phyloP scores from a whole-genome alignment of 2,888 invertebrate species.

The Zelleria hepariella region DNA sequence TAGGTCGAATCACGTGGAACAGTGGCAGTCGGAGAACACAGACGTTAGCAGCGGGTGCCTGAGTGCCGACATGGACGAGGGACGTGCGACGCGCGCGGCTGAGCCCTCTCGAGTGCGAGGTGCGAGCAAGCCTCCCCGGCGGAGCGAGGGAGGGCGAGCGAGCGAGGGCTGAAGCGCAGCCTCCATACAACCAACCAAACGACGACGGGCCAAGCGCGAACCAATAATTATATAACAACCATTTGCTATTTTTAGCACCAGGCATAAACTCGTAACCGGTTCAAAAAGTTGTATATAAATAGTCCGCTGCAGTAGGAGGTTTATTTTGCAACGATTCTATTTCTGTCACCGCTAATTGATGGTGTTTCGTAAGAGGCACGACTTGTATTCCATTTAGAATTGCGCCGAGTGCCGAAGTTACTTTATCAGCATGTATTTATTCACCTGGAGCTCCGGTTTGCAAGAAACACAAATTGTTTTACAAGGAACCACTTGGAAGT shows the following conservation, averaged over 20 bases:
- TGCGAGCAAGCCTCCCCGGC: slow-evolving; percentile 11
- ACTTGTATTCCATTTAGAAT: neutral
- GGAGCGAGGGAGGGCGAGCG: slow-evolving; percentile 8
- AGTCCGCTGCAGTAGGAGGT: slow-evolving; percentile 28
- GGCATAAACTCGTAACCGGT: slow-evolving; percentile 22
- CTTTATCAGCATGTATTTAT: neutral
- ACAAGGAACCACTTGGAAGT: neutral
- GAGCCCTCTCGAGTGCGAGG: slow-evolving; percentile 37
- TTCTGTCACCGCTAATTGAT: slow-evolving; percentile 17
- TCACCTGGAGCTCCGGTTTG: neutral
- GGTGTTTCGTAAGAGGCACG: neutral
- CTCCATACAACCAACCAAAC: no score
- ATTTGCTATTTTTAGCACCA: slow-evolving; percentile 58
- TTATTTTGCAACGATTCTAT: slow-evolving; percentile 34
- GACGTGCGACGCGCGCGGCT: slow-evolving; percentile 27
- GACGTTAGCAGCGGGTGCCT: slow-evolving; percentile 8
- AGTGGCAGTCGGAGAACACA: neutral
- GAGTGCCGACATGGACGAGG: slow-evolving; percentile 22
- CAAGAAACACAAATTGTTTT: neutral
- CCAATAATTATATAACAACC: slow-evolving; percentile 62
- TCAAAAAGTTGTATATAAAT: slow-evolving; percentile 26
- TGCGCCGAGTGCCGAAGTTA: neutral
- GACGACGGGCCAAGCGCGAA: no score
- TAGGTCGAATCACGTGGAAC: neutral
- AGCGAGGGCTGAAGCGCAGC: slow-evolving; percentile 25